A percentile compares a stretch with the other conserved stretches of the same genome.
Evolutionary conservation across 1,140 invertebrate genomes (phyloP).

Genomic region (Zaprionus davidi): DNA sequence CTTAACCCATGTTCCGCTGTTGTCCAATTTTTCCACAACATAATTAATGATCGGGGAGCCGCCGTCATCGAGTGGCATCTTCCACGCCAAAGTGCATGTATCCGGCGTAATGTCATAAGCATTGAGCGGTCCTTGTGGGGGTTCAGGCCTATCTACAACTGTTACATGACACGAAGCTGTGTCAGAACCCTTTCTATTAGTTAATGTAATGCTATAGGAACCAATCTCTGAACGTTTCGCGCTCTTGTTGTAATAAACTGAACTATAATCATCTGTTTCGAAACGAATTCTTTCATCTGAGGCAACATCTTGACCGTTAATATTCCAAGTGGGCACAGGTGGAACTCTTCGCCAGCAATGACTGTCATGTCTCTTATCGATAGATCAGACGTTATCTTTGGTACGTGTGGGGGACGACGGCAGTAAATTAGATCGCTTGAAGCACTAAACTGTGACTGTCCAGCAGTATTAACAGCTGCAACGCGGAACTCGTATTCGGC

Average conservation of each 20-base stretch:
- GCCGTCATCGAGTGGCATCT: conserved; percentile 96
- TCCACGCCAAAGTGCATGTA: conserved; percentile 97
- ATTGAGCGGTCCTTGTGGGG: conserved; percentile 95
- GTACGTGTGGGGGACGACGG: conserved; percentile 92
- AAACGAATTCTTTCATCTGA: conserved; percentile 92
- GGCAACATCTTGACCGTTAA: conserved; percentile 93
- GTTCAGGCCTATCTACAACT: conserved; percentile 92
- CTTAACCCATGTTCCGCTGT: conserved; percentile 94
- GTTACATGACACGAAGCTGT: conserved; percentile 91
- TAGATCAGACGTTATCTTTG: conserved; percentile 96
- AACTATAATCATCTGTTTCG: conserved; percentile 92
- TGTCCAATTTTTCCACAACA: conserved; percentile 96
- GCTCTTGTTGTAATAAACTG: conserved; percentile 93
- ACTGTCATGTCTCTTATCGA: conserved; percentile 97
- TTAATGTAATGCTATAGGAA: conserved; percentile 94
- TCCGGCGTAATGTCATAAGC: conserved; percentile 97
- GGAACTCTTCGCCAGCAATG: conserved; percentile 96
- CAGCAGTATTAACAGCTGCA: conserved; percentile 97
- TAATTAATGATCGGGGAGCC: conserved; percentile 98
- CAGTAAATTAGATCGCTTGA: conserved; percentile 96
- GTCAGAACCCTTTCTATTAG: conserved; percentile 95
- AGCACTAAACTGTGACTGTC: conserved; percentile 95
- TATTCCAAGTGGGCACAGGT: conserved; percentile 94
- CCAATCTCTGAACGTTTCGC: conserved; percentile 96
- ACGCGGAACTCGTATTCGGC: conserved; percentile 99